A percentile compares a stretch with the other conserved stretches of the same genome.
Conservation (phyloP, 1,140 invertebrate genomes). For the Grapholita molesta region DNA sequence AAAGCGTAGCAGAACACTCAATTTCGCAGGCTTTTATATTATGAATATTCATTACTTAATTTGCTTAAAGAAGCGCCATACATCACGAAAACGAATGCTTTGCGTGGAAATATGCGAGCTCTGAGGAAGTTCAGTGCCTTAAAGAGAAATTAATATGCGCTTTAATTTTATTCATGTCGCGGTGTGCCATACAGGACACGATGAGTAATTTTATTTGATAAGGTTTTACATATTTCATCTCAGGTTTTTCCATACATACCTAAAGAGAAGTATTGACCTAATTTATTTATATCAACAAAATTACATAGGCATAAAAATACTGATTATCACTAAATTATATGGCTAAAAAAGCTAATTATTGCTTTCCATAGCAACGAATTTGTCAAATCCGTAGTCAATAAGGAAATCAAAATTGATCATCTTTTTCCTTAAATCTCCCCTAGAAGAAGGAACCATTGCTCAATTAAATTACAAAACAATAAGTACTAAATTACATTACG, state of each 20-base stretch:
- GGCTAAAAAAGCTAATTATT: too few relatives aligned
- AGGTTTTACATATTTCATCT: background rate
- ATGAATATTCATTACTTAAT: constrained; percentile 71
- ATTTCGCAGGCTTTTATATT: constrained; percentile 48
- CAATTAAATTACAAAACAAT: too few relatives aligned
- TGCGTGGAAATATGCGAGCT: constrained; percentile 51
- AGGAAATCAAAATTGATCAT: too few relatives aligned
- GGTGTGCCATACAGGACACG: background rate
- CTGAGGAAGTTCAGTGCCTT: constrained; percentile 20
- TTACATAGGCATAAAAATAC: too few relatives aligned
- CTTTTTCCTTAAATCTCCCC: too few relatives aligned
- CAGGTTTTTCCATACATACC: background rate
- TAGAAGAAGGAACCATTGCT: too few relatives aligned
- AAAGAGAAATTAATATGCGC: constrained; percentile 15
- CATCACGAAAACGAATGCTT: constrained; percentile 45
- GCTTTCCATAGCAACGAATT: too few relatives aligned
- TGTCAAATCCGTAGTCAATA: too few relatives aligned
- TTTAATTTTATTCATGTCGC: constrained; percentile 9
- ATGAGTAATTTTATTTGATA: constrained; percentile 7
- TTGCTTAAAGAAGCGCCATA: constrained; percentile 63
- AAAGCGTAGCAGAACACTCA: constrained; percentile 35
- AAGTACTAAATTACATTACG: too few relatives aligned
- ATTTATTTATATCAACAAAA: too few relatives aligned
- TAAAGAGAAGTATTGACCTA: too few relatives aligned
- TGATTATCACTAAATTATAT: too few relatives aligned